A percentile compares a stretch with the other conserved stretches of the same genome.
phyloP scores from a whole-genome alignment of 2,113 vertebrate species.

The Rhinolophus ferrumequinum region DNA sequence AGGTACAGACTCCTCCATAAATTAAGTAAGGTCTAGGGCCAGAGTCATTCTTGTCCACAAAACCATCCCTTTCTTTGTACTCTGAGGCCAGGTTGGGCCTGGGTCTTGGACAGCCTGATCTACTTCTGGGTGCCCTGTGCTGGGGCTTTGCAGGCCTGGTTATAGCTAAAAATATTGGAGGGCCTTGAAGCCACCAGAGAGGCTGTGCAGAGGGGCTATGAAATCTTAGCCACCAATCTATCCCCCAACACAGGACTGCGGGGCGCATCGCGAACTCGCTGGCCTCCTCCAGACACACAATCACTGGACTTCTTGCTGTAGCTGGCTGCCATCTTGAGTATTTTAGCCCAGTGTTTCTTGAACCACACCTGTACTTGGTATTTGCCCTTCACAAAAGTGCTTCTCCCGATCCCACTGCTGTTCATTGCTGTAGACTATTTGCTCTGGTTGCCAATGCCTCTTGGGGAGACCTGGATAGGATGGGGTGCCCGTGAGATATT shows the following conservation, averaged over 20 bases:
- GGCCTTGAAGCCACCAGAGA: neutral
- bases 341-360: neutral
- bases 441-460: neutral
- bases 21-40: neutral
- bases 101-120: rapidly evolving
- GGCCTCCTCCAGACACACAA: rapidly evolving
- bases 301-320: neutral
- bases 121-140: neutral
- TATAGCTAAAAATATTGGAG: neutral
- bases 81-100: too few relatives aligned
- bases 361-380: neutral
- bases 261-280: too few relatives aligned
- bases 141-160: rapidly evolving
- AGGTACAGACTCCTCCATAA: neutral
- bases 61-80: neutral
- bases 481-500: neutral
- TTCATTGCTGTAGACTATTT: neutral
- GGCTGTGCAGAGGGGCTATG: neutral
- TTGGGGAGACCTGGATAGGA: too few relatives aligned
- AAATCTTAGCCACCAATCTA: rapidly evolving
- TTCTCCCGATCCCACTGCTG: neutral
- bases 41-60: neutral
- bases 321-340: neutral
- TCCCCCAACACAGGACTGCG: neutral
- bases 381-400: neutral